A percentile compares a stretch with the other conserved stretches of the same genome.
Evolutionary conservation across 2,113 vertebrate species (phyloP).

Genomic region (Orthonyx spaldingii): DNA sequence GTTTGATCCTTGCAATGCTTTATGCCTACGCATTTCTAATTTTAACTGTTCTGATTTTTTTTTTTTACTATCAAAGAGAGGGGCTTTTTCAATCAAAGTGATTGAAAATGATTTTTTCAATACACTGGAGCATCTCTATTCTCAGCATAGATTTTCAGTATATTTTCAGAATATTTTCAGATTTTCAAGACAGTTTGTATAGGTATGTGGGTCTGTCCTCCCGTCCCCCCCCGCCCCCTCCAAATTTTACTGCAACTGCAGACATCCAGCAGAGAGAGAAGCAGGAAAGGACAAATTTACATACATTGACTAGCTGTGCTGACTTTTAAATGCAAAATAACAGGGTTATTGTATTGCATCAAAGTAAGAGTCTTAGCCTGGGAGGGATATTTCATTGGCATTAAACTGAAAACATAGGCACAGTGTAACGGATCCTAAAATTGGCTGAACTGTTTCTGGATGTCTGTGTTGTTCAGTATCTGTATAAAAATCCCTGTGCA

Average conservation of each 20-base stretch:
- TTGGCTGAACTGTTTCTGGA: constrained; percentile 27
- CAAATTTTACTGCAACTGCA: neutral
- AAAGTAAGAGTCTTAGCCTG: constrained; percentile 37
- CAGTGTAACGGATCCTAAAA: constrained; percentile 50
- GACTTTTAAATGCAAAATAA: constrained; percentile 40
- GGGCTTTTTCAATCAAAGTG: too few relatives aligned
- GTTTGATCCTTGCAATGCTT: constrained; percentile 38
- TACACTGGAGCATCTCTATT: neutral
- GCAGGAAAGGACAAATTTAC: neutral
- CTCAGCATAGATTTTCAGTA: neutral
- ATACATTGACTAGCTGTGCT: constrained; percentile 3
- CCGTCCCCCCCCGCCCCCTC: too few relatives aligned
- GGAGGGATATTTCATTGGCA: constrained; percentile 57
- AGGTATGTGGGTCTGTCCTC: neutral
- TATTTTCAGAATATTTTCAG: neutral
- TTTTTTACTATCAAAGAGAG: constrained; percentile 37
- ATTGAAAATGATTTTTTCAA: constrained; percentile 12
- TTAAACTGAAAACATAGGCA: constrained; percentile 49
- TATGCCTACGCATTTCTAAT: constrained; percentile 46
- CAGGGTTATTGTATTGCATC: constrained; percentile 43
- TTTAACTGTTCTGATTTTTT: constrained; percentile 42
- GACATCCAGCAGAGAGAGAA: neutral
- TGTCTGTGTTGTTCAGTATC: neutral
- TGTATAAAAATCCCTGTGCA: neutral
- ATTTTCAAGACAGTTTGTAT: neutral